A percentile compares a stretch with the other conserved stretches of the same genome.
These are phyloP conservation scores for Cephalotes varians DNA, from an alignment of 2,888 invertebrate species.

Conservation along the genomic window DNA sequence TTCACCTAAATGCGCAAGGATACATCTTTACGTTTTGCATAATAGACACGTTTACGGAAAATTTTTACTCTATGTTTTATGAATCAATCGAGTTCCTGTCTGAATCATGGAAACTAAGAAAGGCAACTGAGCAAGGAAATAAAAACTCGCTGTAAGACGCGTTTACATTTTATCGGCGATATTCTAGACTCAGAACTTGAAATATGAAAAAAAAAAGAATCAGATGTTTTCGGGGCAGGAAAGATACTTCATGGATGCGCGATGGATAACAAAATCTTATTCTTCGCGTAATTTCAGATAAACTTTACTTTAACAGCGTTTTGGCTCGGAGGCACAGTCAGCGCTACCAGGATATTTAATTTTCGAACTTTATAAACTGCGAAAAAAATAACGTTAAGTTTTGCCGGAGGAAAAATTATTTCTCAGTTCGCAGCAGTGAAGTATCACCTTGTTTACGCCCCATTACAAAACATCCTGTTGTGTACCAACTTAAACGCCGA, in stretches of 20 bases:
- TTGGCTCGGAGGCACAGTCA: not conserved
- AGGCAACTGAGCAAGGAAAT: no score
- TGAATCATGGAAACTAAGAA: no score
- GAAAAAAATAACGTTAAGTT: conserved; percentile 13
- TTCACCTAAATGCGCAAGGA: conserved; percentile 79
- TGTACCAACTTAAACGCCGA: not conserved
- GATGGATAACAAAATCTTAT: conserved; percentile 4
- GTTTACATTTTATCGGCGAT: not conserved
- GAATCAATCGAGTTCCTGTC: not conserved
- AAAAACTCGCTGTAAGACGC: not conserved
- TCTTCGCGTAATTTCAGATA: conserved; percentile 24
- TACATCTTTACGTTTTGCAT: conserved; percentile 29
- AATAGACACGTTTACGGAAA: not conserved
- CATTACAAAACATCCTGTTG: conserved; percentile 15
- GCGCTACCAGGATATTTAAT: conserved; percentile 15
- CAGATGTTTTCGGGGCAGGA: not conserved
- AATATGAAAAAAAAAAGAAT: no score
- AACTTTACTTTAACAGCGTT: conserved; percentile 18
- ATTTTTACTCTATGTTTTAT: not conserved
- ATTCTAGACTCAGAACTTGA: not conserved
- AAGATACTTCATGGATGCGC: not conserved
- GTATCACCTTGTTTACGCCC: conserved; percentile 18
- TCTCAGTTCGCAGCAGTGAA: not conserved
- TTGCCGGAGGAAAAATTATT: conserved; percentile 7
- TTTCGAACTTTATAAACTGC: conserved; percentile 21